Conservation (phyloP, 2,888 invertebrate species). For the Trichacis sp. region DNA sequence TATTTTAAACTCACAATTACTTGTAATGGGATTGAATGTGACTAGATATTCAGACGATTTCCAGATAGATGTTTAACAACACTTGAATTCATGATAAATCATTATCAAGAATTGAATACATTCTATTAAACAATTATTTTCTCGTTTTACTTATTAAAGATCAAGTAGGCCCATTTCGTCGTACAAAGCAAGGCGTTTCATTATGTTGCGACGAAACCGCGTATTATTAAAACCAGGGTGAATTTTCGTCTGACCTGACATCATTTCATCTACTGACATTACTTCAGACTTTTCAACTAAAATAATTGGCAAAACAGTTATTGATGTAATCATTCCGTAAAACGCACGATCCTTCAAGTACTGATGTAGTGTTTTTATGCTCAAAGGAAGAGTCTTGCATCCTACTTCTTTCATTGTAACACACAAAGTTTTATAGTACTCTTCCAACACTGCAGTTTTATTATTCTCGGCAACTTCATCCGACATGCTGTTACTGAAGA, state of each 20-base stretch:
- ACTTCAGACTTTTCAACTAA: constrained; percentile 50
- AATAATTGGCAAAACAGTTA: constrained; percentile 53
- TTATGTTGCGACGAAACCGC: constrained; percentile 46
- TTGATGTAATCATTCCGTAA: constrained; percentile 49
- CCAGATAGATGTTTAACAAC: no score
- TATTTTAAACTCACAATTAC: no score
- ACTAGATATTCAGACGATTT: no score
- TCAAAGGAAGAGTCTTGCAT: constrained; percentile 54
- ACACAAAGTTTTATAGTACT: constrained; percentile 48
- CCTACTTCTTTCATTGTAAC: constrained; percentile 51
- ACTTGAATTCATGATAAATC: no score
- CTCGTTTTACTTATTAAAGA: no score
- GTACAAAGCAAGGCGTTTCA: constrained; percentile 49
- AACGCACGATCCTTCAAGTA: constrained; percentile 40
- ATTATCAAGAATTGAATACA: no score
- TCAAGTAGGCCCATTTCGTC: constrained; percentile 55
- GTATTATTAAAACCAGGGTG: constrained; percentile 35
- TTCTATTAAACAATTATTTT: no score
- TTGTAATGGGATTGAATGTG: no score
- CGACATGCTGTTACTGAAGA: constrained; percentile 65
- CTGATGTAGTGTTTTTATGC: constrained; percentile 43
- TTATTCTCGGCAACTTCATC: constrained; percentile 45
- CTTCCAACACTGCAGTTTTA: constrained; percentile 46
- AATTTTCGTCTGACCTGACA: constrained; percentile 13
- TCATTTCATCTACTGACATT: constrained; percentile 52